A percentile compares a stretch with the other conserved stretches of the same genome.
phyloP scores from a whole-genome alignment of 1,140 invertebrate species.

The roundworm (Caenorhabditis elegans) region DNA sequence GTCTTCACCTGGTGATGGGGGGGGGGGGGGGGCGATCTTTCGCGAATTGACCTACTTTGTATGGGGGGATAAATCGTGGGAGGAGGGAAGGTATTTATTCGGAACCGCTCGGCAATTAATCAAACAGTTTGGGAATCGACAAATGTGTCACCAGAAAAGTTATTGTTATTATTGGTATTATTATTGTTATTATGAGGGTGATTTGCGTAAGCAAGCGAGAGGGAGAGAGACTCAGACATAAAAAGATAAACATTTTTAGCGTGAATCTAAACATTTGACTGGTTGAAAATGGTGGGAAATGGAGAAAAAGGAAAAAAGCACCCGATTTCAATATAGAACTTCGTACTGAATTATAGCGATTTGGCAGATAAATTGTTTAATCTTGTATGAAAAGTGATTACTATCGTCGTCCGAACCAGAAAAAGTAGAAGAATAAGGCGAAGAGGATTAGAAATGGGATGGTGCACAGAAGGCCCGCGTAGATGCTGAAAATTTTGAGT shows the following conservation, averaged over 20 bases:
- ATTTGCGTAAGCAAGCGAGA: neutral
- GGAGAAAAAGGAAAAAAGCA: too few relatives aligned
- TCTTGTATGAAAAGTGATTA: too few relatives aligned
- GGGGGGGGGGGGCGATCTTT: constrained; percentile 1
- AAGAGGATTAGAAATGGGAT: constrained; percentile 11
- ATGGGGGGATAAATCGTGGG: neutral
- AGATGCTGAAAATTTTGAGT: neutral
- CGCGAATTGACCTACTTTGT: constrained; percentile 12
- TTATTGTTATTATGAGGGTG: neutral
- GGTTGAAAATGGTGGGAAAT: too few relatives aligned
- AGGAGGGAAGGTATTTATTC: neutral
- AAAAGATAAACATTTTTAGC: constrained; percentile 7
- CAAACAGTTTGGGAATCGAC: neutral
- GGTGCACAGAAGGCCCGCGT: neutral
- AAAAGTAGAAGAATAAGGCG: constrained; percentile 1
- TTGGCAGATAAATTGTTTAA: too few relatives aligned
- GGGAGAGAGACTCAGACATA: neutral
- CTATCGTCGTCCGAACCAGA: constrained; percentile 16
- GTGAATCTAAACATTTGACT: too few relatives aligned
- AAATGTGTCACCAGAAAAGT: neutral
- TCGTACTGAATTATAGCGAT: too few relatives aligned
- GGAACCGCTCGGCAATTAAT: constrained; percentile 17
- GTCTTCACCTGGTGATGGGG: too few relatives aligned
- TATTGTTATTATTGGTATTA: neutral
- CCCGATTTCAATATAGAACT: too few relatives aligned